Base-by-base conservation (phyloP, 2,797 vertebrate genomes). In the Betta splendens region DNA sequence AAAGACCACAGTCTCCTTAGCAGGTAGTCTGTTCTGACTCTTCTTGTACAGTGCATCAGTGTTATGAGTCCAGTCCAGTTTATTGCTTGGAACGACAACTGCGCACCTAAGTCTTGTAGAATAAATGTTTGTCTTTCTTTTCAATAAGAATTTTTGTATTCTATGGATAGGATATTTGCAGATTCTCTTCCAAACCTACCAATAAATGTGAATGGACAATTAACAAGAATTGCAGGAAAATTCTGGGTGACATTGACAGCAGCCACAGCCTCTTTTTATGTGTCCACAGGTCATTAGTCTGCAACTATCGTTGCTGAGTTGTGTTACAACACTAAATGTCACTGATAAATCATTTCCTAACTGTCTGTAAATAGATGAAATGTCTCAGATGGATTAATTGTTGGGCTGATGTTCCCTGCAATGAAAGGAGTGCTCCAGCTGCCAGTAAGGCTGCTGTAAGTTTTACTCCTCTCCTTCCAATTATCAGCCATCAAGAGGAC, bases 401-500 rank as follows among this genome's bases (percentile, higher is more conserved):
- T 18, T 20, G 50, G 64, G 58, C 33, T 49, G 50, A 75, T 39
- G 62, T 44, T 66, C 59, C 46, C 52, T 37, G 28, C 32, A 43
- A 15, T 55, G 52, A 44, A 53, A 21, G 55, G 36, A 67, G 33
- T 7, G 29, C 23, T 46, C 3, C 55, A 75, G 32, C 40, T 44
- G 21, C 36, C 45, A 38, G 45, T 54, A n/a, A 33, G 61, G 58
- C 38, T 35, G 66, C 31, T 32, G 18, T 48, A 47, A 51, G 64
- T 50, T 51, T 65, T 66, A 69, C 40, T 60, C 47, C 63, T 56
- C 37, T 61, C 57, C 54, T 67, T 69, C 65, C 69, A 83, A 86
- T 86, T 80, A 85, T 55, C 37, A 18, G 52, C 70, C 63, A 52
- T 53, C 72, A 52, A 49, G 50, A 81, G 43, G 57, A 47, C 69